Evolutionary conservation across 2,888 invertebrate genomes (phyloP).

Genomic region (Pseudococcus jackbeardsleyi): DNA sequence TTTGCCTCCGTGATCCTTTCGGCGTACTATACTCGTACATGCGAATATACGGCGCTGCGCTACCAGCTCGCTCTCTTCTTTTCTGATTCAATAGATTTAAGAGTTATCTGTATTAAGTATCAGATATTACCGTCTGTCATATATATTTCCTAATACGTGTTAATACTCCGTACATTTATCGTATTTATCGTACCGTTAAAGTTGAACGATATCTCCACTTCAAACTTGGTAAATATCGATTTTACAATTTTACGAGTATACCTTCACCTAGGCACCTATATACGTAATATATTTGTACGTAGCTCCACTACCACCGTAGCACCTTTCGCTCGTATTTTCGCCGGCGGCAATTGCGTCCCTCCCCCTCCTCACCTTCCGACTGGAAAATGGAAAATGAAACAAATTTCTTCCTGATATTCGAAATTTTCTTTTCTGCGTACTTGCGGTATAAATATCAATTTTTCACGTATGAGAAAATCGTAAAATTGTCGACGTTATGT

Average conservation of each 20-base stretch:
- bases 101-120: slow-evolving; percentile 59
- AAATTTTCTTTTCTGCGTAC: not conserved
- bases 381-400: slow-evolving; percentile 45
- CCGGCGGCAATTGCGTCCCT: too few relatives aligned
- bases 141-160: slow-evolving; percentile 56
- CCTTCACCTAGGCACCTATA: not conserved
- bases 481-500: slow-evolving; percentile 38
- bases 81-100: slow-evolving; percentile 51
- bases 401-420: slow-evolving; percentile 35
- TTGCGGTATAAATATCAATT: slow-evolving; percentile 15
- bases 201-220: slow-evolving; percentile 24
- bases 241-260: not conserved
- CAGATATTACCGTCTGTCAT: slow-evolving; percentile 59
- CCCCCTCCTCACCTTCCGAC: not conserved
- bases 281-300: too few relatives aligned
- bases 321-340: too few relatives aligned
- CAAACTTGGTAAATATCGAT: slow-evolving; percentile 17
- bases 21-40: not conserved
- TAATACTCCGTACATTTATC: slow-evolving; percentile 49
- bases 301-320: too few relatives aligned
- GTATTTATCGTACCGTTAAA: slow-evolving; percentile 54
- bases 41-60: not conserved
- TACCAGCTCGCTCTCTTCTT: slow-evolving; percentile 22
- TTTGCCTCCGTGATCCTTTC: slow-evolving; percentile 55
- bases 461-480: slow-evolving; percentile 48